Evolutionary conservation across 2,113 vertebrate species (phyloP).

Genomic region (Erythrolamprus reginae): DNA sequence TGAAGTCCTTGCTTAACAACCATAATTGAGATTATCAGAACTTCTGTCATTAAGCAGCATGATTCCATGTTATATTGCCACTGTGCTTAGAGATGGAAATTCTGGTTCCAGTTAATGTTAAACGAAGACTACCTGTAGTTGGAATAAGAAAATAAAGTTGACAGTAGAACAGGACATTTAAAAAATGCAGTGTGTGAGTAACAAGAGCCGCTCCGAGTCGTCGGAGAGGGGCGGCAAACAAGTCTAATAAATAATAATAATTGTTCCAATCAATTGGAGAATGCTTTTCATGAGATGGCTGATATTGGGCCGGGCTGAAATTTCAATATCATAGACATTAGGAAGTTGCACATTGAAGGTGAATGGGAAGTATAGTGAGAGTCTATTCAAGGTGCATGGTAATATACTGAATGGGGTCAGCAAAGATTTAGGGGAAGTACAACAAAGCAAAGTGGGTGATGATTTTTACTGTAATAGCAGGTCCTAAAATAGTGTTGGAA

Average conservation of each 20-base stretch:
- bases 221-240: too few species aligned
- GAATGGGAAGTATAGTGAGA: too few species aligned
- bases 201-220: too few species aligned
- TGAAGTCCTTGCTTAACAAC: not conserved
- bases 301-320: not conserved
- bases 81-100: not conserved
- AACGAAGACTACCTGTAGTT: not conserved
- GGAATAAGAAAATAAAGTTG: not conserved
- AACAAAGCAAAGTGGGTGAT: too few species aligned
- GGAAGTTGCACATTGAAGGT: too few species aligned
- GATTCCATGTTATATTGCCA: not conserved
- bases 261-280: not conserved
- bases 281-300: not conserved
- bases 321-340: not conserved
- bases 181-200: not conserved
- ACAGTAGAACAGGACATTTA: not conserved
- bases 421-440: too few species aligned
- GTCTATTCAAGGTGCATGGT: too few species aligned
- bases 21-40: not conserved
- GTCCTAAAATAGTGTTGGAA: too few species aligned
- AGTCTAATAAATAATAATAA: too few species aligned
- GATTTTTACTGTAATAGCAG: too few species aligned
- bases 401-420: too few species aligned
- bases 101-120: not conserved
- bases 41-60: not conserved